A percentile compares a stretch with the other conserved stretches of the same genome.
Evolutionary conservation across 53 echinoderm and acorn worm genomes (phyloP).

Genomic region (Antedon mediterranea): DNA sequence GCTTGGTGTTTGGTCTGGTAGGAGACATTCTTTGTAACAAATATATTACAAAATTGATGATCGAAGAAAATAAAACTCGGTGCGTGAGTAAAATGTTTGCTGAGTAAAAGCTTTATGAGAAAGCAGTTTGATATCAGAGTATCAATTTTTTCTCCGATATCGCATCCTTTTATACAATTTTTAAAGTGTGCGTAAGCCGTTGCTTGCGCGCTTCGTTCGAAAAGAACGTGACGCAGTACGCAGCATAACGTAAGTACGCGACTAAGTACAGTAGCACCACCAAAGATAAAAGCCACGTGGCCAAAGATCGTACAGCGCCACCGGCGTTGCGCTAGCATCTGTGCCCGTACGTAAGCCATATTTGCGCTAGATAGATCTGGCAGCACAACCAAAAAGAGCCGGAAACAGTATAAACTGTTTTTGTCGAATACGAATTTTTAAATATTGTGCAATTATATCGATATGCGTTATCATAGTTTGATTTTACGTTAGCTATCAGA

Average conservation of each 20-base stretch:
- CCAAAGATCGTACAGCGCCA: too few relatives aligned
- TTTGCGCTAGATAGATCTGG: too few relatives aligned
- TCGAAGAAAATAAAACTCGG: neutral
- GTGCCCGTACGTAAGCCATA: too few relatives aligned
- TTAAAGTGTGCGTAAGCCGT: neutral
- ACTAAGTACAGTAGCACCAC: too few relatives aligned
- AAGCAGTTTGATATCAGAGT: neutral
- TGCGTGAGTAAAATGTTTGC: neutral
- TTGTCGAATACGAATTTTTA: too few relatives aligned
- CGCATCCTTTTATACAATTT: neutral
- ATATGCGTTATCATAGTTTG: too few relatives aligned
- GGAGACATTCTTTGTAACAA: neutral
- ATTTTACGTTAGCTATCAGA: too few relatives aligned
- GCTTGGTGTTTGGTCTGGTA: neutral
- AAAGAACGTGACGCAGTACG: neutral
- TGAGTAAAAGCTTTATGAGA: neutral
- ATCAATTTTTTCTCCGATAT: neutral
- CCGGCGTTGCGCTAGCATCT: too few relatives aligned
- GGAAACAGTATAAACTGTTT: too few relatives aligned
- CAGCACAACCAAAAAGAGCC: too few relatives aligned
- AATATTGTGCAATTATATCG: too few relatives aligned
- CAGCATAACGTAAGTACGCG: neutral
- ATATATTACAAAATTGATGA: neutral
- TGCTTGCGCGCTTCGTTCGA: neutral
- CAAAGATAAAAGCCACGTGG: too few relatives aligned